Evolutionary conservation across 2,113 vertebrate genomes (phyloP).

Genomic region (Cygnus atratus): DNA sequence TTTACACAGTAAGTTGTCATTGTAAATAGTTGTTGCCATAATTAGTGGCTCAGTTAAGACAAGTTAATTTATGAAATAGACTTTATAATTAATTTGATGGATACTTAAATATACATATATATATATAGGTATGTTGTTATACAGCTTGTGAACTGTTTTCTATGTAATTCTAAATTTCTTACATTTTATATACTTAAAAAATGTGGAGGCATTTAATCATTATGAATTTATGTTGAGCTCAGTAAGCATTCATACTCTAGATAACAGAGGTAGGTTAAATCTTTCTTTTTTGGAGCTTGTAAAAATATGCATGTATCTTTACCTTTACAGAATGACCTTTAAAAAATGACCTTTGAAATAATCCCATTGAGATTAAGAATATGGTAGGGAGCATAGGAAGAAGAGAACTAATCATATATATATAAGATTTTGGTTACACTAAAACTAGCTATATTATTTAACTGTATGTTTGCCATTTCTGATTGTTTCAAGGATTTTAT

Average conservation of each 20-base stretch:
- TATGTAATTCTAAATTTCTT: background rate
- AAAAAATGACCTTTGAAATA: background rate
- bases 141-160: background rate
- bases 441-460: background rate
- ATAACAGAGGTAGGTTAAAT: background rate
- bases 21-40: background rate
- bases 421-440: background rate
- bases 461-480: background rate
- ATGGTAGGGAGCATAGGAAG: background rate
- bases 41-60: no score
- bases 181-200: background rate
- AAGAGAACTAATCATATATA: background rate
- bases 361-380: background rate
- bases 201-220: background rate
- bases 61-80: background rate
- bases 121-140: rapidly evolving
- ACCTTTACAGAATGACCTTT: background rate
- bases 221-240: background rate
- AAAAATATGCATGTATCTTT: background rate
- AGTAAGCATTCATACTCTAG: background rate
- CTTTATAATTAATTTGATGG: background rate
- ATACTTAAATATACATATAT: background rate
- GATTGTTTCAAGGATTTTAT: background rate
- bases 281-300: background rate
- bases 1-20: background rate